Percentiles rank a stretch among this genome's conserved stretches.
phyloP scores from a whole-genome alignment of 2,888 invertebrate genomes.

The Drosophila meridionalis region DNA sequence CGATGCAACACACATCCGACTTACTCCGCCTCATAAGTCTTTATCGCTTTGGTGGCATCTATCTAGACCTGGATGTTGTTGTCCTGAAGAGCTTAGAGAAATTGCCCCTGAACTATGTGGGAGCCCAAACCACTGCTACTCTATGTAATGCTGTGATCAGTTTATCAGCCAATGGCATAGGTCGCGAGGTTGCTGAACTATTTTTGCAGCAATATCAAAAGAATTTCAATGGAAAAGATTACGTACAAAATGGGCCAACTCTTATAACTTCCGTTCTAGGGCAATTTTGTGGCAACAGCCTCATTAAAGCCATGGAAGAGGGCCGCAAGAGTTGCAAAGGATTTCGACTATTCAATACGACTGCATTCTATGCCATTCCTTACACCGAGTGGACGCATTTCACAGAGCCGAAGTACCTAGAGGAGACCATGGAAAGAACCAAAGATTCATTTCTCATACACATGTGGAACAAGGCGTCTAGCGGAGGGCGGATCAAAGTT shows the following conservation, averaged over 20 bases:
- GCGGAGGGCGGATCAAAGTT: constrained; percentile 56
- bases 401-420: constrained; percentile 85
- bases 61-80: constrained; percentile 91
- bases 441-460: constrained; percentile 78
- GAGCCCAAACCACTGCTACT: constrained; percentile 86
- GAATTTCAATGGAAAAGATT: constrained; percentile 86
- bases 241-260: constrained; percentile 85
- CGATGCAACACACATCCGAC: constrained; percentile 79
- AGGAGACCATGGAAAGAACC: constrained; percentile 76
- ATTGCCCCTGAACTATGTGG: constrained; percentile 68
- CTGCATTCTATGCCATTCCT: constrained; percentile 88
- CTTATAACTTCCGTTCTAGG: constrained; percentile 88
- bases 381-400: constrained; percentile 88
- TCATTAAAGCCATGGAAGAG: constrained; percentile 86
- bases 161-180: constrained; percentile 86
- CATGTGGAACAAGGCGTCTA: constrained; percentile 82
- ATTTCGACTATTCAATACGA: constrained; percentile 88
- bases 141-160: constrained; percentile 89
- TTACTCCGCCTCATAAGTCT: constrained; percentile 85
- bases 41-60: constrained; percentile 92
- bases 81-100: constrained; percentile 86
- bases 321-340: constrained; percentile 86
- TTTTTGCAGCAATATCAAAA: constrained; percentile 86
- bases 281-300: constrained; percentile 86
- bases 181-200: constrained; percentile 86